These are phyloP conservation scores for Agapornis roseicollis DNA, from an alignment of 2,113 vertebrate species.

Conservation along the genomic window DNA sequence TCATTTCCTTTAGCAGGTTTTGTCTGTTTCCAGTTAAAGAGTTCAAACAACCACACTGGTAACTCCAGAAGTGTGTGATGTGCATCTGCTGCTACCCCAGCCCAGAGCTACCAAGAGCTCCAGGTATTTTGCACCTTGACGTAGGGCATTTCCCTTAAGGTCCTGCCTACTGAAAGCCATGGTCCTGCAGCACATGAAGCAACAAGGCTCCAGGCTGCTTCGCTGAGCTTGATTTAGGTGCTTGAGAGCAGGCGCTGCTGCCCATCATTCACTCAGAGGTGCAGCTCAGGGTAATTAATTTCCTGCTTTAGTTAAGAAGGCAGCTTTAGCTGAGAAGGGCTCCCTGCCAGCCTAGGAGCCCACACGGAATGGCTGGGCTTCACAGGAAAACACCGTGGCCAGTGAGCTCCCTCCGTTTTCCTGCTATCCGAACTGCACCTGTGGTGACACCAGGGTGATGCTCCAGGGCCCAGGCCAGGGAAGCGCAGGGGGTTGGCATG, in stretches of 20 bases:
- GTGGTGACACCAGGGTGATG: neutral
- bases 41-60: neutral
- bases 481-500: neutral
- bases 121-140: neutral
- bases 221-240: fast-evolving
- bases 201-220: fast-evolving
- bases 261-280: neutral
- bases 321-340: neutral
- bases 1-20: neutral
- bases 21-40: neutral
- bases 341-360: neutral
- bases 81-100: neutral
- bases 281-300: neutral
- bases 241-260: neutral
- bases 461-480: neutral
- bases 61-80: neutral
- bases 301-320: neutral
- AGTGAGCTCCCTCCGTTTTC: neutral
- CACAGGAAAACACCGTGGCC: neutral
- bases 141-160: fast-evolving
- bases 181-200: neutral
- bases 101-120: neutral
- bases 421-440: neutral
- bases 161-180: neutral
- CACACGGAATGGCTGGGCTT: neutral